These are phyloP conservation scores for Acanthosepion pharaonis DNA, from an alignment of 2,888 invertebrate genomes.

Conservation along the genomic window DNA sequence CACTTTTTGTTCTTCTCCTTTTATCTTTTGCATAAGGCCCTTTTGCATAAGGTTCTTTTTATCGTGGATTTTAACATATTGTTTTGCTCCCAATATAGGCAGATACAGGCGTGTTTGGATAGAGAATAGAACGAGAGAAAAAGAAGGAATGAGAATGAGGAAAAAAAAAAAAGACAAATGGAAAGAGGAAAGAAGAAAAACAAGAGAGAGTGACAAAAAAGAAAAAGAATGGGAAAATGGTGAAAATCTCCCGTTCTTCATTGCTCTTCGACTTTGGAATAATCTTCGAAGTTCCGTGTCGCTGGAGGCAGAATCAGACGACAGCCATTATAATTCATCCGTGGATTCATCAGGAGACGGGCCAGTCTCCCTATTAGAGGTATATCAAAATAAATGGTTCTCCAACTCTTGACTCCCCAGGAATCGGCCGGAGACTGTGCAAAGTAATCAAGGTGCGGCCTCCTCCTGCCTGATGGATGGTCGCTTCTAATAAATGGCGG, in stretches of 20 bases:
- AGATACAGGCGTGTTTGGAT: rapidly evolving
- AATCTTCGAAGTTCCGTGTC: not conserved
- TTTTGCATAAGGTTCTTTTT: not conserved
- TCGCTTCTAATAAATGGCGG: not conserved
- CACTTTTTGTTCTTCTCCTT: too few relatives aligned
- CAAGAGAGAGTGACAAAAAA: not conserved
- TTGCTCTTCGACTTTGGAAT: not conserved
- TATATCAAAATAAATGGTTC: conserved; percentile 22
- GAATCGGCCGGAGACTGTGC: not conserved
- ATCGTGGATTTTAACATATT: not conserved
- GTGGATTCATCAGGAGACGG: not conserved
- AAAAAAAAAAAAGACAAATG: not conserved
- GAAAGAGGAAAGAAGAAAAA: too few relatives aligned
- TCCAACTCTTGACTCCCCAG: not conserved
- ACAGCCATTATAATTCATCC: conserved; percentile 33
- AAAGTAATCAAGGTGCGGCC: not conserved
- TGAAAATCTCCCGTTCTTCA: not conserved
- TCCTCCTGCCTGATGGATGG: not conserved
- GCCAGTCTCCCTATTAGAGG: not conserved
- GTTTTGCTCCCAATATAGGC: not conserved
- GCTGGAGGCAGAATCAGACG: conserved; percentile 4
- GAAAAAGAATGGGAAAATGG: not conserved
- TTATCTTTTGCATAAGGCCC: too few relatives aligned
- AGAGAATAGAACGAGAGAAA: not conserved
- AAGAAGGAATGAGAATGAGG: not conserved